Conservation (phyloP, 2,888 invertebrate genomes). For the Drosophila prolongata region DNA sequence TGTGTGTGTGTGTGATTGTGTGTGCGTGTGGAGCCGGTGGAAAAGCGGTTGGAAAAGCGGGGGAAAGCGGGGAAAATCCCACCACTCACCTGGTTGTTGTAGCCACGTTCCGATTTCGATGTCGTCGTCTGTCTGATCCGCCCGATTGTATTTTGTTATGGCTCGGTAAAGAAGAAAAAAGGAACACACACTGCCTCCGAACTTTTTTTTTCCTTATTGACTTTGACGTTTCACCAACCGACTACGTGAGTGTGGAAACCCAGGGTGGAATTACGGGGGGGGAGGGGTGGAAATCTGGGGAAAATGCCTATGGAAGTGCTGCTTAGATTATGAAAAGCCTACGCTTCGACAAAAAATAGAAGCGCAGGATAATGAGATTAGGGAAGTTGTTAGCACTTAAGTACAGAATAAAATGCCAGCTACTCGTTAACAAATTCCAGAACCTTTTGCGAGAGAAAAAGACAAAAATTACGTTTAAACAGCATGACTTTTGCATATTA, state of each 20-base stretch:
- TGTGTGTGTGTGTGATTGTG: slow-evolving; percentile 30
- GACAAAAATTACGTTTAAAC: too few species aligned
- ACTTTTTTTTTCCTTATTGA: slow-evolving; percentile 59
- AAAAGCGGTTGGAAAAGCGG: not conserved
- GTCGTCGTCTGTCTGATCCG: slow-evolving; percentile 70
- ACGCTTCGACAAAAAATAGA: slow-evolving; percentile 3
- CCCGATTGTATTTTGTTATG: slow-evolving; percentile 67
- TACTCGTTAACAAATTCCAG: not conserved
- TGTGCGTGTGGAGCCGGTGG: slow-evolving; percentile 8
- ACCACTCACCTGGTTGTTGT: slow-evolving; percentile 71
- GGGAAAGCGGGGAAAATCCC: slow-evolving; percentile 34
- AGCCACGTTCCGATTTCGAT: slow-evolving; percentile 41
- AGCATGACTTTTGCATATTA: too few species aligned
- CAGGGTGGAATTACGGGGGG: slow-evolving; percentile 13
- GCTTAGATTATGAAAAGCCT: slow-evolving; percentile 33
- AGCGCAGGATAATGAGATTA: slow-evolving; percentile 31
- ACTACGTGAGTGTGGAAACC: slow-evolving; percentile 14
- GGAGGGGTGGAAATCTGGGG: not conserved
- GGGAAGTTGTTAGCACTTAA: slow-evolving; percentile 37
- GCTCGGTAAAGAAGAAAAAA: slow-evolving; percentile 13
- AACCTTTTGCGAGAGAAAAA: too few species aligned
- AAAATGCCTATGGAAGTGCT: slow-evolving; percentile 4
- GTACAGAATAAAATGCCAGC: slow-evolving; percentile 19
- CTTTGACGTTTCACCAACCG: slow-evolving; percentile 60
- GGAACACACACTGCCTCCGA: slow-evolving; percentile 14